Percentiles rank a stretch among this genome's conserved stretches.
Conservation (phyloP, 2,113 vertebrate species). For the Lagopus leucura region DNA sequence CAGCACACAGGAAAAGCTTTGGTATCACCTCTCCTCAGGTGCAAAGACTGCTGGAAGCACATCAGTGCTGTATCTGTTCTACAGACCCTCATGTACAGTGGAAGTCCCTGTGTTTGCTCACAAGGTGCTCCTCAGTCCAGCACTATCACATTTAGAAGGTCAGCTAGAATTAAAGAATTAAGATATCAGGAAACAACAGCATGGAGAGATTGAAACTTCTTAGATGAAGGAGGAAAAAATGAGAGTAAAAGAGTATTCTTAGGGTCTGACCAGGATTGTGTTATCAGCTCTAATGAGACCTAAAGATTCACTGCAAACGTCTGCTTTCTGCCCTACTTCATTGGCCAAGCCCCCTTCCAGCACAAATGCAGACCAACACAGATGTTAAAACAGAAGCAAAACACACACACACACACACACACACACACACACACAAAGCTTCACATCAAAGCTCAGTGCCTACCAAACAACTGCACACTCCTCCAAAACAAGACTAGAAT, state of each 20-base stretch:
- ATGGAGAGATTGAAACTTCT: neutral
- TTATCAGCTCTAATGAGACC: neutral
- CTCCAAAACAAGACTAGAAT: neutral
- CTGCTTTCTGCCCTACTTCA: neutral
- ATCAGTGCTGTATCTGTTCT: neutral
- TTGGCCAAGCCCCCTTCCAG: neutral
- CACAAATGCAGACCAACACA: neutral
- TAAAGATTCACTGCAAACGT: neutral
- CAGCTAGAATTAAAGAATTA: neutral
- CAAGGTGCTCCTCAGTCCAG: neutral
- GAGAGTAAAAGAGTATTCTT: neutral
- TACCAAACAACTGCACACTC: neutral
- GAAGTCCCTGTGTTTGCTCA: neutral
- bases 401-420: neutral
- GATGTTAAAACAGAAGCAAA: neutral
- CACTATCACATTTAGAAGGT: neutral
- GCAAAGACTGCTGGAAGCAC: neutral
- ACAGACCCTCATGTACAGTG: neutral
- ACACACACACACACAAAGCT: neutral
- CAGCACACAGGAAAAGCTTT: neutral
- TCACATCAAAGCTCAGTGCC: neutral
- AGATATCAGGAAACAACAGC: neutral
- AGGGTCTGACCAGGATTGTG: neutral
- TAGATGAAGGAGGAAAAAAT: neutral
- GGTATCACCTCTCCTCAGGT: neutral